Evolutionary conservation across 2,888 invertebrate species (phyloP), one percentile per base, ranked within the genome.

Genomic region (Tryphoninae sp.): DNA sequence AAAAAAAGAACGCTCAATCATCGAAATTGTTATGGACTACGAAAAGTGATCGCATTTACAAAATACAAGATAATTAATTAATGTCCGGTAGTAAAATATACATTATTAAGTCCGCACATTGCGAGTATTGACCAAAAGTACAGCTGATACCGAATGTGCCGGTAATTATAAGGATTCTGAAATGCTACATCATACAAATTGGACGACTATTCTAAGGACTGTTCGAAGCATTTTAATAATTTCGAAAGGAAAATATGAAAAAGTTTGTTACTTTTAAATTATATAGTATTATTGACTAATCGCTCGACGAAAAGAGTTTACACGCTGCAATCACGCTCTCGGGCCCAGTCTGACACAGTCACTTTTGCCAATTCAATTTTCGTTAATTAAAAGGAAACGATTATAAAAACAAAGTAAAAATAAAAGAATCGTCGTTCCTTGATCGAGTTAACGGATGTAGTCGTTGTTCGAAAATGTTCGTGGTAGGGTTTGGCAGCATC

Each of bases 281-380:
- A 80, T 73, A 76, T 55, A 76, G 59, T 77, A 77, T 81, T 76
- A 81, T 81, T 83, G 83, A 83, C 81, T 83, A 83, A 81, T 81
- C 78, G 78, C 76, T 79, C 65, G 81, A 79, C 64, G 19, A 79
- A 69, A 62, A 49, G 59, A 55, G 55, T 67, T 68, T 40, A 69
- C 67, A 77, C 80, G 71, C 62, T 74, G 77, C 67, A 68, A 49
- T 68, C 68, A 77, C 67, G 72, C 55, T 49, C 62, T 62, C 67
- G 59, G 53, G 72, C 69, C 9, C 51, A 49, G 67, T 51, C 9
- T 55, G 62, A 45, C 51, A 42, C 51, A 42, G 26, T 53, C 53
- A 23, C 53, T 75, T 49, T 61, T 42, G 42, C 75, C 40, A 51
- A 45, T 45, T 7, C 19, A 51, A 59, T 59, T 53, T 64, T 55